Evolutionary conservation across 2,113 vertebrate species (phyloP).

Genomic region (Perca fluviatilis): DNA sequence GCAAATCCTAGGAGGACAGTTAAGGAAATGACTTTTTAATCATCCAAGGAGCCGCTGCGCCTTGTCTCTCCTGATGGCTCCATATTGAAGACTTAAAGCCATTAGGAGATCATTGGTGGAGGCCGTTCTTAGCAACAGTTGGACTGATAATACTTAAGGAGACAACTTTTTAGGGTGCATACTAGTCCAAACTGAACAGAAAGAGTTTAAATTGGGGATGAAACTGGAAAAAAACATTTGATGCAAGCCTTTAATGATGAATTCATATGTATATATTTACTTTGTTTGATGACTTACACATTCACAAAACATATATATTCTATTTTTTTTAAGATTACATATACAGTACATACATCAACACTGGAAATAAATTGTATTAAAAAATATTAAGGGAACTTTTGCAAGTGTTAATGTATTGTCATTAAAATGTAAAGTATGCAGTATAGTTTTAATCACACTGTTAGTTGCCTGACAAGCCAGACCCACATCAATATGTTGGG

Average conservation of each 20-base stretch:
- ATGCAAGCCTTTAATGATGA: neutral
- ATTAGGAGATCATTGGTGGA: slow-evolving; percentile 79
- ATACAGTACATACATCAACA: no score
- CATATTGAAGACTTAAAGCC: slow-evolving; percentile 86
- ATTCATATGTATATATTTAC: neutral
- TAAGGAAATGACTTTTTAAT: slow-evolving; percentile 99
- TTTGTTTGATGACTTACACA: neutral
- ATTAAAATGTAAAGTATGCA: no score
- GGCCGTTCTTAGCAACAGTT: slow-evolving; percentile 71
- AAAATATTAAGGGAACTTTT: no score
- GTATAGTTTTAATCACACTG: no score
- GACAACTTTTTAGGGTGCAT: slow-evolving; percentile 27
- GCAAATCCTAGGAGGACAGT: slow-evolving; percentile 95
- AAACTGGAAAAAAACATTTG: neutral
- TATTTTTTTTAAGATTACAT: no score
- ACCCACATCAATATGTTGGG: no score
- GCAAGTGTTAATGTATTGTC: no score
- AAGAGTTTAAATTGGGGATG: neutral
- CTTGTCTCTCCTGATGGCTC: slow-evolving; percentile 89
- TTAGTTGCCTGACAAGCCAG: no score
- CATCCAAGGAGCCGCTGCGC: slow-evolving; percentile 89
- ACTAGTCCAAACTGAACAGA: neutral
- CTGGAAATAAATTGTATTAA: no score
- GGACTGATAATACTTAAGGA: slow-evolving; percentile 41
- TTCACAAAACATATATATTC: no score